Conservation (phyloP, 2,888 invertebrate species). For the Ommatoiulus sabulosus region DNA sequence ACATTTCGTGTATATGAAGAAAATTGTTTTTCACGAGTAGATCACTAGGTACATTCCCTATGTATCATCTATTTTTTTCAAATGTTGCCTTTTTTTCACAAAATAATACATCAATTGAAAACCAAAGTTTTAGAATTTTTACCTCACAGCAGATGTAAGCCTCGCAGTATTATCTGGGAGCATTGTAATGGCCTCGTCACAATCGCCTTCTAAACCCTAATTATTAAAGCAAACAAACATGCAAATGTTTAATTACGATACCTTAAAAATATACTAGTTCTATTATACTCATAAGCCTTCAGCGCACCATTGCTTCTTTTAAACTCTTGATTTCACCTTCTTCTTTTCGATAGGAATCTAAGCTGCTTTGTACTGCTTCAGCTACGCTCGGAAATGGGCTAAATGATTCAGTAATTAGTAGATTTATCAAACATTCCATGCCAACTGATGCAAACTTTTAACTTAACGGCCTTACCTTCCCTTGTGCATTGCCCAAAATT, state of each 20-base stretch:
- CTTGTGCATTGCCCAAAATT: constrained; percentile 93
- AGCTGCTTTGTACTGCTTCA: constrained; percentile 97
- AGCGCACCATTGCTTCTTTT: constrained; percentile 85
- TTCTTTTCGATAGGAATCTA: constrained; percentile 92
- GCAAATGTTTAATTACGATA: neutral
- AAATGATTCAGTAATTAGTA: too few relatives aligned
- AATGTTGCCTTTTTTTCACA: too few relatives aligned
- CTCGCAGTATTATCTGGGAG: constrained; percentile 93
- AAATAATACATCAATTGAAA: too few relatives aligned
- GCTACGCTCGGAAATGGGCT: constrained; percentile 80
- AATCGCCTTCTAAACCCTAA: constrained; percentile 85
- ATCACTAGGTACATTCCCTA: too few relatives aligned
- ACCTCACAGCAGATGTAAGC: constrained; percentile 91
- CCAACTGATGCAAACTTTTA: neutral
- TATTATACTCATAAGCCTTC: neutral
- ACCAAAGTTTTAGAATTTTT: constrained; percentile 55
- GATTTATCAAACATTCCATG: neutral
- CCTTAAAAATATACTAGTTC: neutral
- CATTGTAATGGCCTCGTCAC: constrained; percentile 81
- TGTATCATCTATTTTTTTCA: too few relatives aligned
- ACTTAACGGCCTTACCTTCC: constrained; percentile 73
- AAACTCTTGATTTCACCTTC: constrained; percentile 97
- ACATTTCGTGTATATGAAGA: too few relatives aligned
- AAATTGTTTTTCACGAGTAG: too few relatives aligned
- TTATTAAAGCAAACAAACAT: constrained; percentile 56